These are phyloP conservation scores for Sminthurides bifidus DNA, from an alignment of 1,140 invertebrate genomes.

Conservation along the genomic window DNA sequence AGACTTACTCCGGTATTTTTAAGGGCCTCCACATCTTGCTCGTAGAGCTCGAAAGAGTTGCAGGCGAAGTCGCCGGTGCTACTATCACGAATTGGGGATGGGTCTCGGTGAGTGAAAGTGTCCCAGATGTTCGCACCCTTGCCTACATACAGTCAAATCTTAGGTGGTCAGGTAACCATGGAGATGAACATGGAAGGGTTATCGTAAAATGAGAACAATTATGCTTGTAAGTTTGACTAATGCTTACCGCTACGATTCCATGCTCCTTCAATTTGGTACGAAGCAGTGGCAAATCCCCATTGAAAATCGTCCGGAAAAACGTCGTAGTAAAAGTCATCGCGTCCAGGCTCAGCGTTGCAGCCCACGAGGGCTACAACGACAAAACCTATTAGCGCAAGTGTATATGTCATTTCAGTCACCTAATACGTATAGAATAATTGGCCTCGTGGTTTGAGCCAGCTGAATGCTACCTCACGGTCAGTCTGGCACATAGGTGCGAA, in stretches of 20 bases:
- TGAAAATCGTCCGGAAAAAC: slow-evolving; percentile 37
- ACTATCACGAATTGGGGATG: slow-evolving; percentile 38
- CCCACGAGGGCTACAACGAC: too few species aligned
- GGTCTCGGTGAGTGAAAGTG: not conserved
- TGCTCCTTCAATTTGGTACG: slow-evolving; percentile 51
- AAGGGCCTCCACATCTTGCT: slow-evolving; percentile 22
- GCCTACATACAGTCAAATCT: too few species aligned
- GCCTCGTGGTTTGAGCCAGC: too few species aligned
- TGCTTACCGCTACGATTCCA: slow-evolving; percentile 51
- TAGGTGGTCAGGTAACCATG: too few species aligned
- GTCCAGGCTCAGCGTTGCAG: too few species aligned
- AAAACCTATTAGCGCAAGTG: too few species aligned
- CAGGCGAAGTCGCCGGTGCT: slow-evolving; percentile 11
- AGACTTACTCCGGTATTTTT: slow-evolving; percentile 19
- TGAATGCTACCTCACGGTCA: too few species aligned
- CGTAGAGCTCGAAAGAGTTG: slow-evolving; percentile 26
- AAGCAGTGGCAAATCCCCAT: slow-evolving; percentile 37
- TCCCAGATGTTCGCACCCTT: slow-evolving; percentile 20
- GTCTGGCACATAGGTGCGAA: too few species aligned
- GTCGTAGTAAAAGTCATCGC: too few species aligned
- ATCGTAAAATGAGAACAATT: not conserved
- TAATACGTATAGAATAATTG: too few species aligned
- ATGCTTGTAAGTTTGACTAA: not conserved
- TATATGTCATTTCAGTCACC: too few species aligned
- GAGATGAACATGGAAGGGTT: not conserved